Conservation (phyloP, 2,888 invertebrate genomes). For the Caenorhabditis afra region DNA sequence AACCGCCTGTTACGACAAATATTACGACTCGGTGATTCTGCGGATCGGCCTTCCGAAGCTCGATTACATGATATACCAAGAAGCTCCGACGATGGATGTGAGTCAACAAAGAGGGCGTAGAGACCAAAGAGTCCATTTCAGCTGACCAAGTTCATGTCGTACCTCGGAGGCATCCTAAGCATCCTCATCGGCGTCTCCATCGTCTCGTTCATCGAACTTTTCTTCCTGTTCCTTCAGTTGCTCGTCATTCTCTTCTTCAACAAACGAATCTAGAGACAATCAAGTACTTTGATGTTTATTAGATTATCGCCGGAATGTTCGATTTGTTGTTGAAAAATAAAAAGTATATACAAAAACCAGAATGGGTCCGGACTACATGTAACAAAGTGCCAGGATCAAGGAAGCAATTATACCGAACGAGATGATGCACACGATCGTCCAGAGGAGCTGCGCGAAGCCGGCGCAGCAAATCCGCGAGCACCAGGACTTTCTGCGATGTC, state of each 20-base stretch:
- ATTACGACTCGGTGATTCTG: constrained; percentile 51
- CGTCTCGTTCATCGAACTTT: constrained; percentile 67
- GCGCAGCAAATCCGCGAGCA: constrained; percentile 69
- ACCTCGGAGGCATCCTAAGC: constrained; percentile 67
- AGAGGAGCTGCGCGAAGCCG: constrained; percentile 72
- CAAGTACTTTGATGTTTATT: constrained; percentile 10
- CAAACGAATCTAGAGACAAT: constrained; percentile 28
- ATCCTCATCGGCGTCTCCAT: constrained; percentile 67
- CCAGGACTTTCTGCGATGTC: constrained; percentile 24
- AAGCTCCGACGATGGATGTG: constrained; percentile 60
- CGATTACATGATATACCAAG: constrained; percentile 51
- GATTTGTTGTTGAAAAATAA: constrained; percentile 50
- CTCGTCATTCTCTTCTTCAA: constrained; percentile 46
- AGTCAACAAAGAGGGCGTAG: not conserved
- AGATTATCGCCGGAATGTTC: constrained; percentile 38
- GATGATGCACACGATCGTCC: constrained; percentile 70
- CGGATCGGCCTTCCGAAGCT: constrained; percentile 43
- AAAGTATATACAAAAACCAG: constrained; percentile 31
- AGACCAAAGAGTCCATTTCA: constrained; percentile 24
- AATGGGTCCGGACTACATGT: constrained; percentile 32
- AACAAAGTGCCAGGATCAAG: constrained; percentile 67
- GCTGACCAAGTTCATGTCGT: constrained; percentile 63
- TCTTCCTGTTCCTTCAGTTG: constrained; percentile 56
- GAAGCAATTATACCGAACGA: constrained; percentile 67
- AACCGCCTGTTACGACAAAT: constrained; percentile 41